Evolutionary conservation across 92 coral and sea anemone genomes (phyloP), one percentile per base, ranked within the genome.

Genomic region (Actinernus sp.): DNA sequence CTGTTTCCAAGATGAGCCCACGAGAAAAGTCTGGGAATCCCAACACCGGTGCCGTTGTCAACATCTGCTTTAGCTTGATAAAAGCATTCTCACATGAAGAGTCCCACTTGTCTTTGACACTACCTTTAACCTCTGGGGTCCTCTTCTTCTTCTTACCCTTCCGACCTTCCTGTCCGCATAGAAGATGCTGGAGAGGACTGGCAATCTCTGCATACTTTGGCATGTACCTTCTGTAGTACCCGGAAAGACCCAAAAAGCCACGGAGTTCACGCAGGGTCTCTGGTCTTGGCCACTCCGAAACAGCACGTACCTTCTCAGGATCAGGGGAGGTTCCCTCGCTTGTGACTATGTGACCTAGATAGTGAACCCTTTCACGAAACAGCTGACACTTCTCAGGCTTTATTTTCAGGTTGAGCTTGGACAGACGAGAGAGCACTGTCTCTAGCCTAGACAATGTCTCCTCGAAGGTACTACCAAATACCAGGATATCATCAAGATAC

Each of bases 401-500:
- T 28, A 78, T 71, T 51, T 79, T 70, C 8, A 71, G 49, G 59
- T 79, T 79, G 32, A 79, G 74, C 37, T 53, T 46, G 33, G 46
- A 40, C 39, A 74, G 73, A 44, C 71, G 77, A 13, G 71, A 81
- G 45, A 81, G 50, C 55, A 73, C 74, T 0, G 72, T 70, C 55
- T 81, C 81, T 8, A 81, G 70, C 30, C 87, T 54, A 19, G 40
- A 48, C 63, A 80, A 55, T 5, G 87, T 81, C 63, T 78, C 85
- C 37, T 68, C 78, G 31, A 78, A 78, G 13, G 72, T 78, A 39
- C 71, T 78, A 16, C 85, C 85, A 45, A 74, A 73, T 51, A 67
- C 79, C 52, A 68, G 29, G 17, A 83, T 77, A n/a, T 82, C 85
- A 29, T 83, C 89, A 43, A 83, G 57, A 56, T 83, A 83, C 60